Conservation (phyloP, 2,797 vertebrate genomes). For the Paedocypris micromegethes region DNA sequence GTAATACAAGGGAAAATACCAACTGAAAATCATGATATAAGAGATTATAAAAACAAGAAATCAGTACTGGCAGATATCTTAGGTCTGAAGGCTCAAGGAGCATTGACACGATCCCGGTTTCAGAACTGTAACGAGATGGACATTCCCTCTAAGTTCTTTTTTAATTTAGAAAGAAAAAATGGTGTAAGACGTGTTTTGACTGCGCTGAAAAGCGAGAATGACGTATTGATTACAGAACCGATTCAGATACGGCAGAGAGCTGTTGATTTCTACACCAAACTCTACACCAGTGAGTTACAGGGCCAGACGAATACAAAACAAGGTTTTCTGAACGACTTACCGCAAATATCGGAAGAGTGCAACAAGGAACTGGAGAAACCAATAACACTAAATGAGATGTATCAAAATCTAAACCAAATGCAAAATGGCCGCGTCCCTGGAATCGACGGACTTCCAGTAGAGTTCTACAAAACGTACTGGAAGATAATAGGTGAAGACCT, state of each 20-base stretch:
- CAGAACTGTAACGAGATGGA: background rate
- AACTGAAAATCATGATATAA: too few relatives aligned
- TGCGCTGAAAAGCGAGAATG: background rate
- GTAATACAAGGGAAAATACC: background rate
- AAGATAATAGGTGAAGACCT: background rate
- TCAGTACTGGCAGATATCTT: background rate
- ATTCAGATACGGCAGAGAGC: background rate
- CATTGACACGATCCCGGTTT: background rate
- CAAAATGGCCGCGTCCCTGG: background rate
- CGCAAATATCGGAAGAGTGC: background rate
- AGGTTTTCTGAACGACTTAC: constrained; percentile 1
- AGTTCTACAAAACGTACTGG: background rate
- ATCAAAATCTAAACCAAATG: background rate
- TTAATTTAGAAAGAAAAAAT: background rate
- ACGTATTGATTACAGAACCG: background rate
- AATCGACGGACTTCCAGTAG: constrained; percentile 1
- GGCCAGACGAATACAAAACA: background rate
- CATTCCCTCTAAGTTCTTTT: background rate
- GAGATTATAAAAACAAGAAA: background rate
- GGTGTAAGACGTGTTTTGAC: background rate
- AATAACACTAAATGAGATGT: background rate
- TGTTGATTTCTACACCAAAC: background rate
- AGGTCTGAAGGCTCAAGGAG: background rate
- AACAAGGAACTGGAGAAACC: constrained; percentile 8
- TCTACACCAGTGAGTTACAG: background rate